A percentile compares a stretch with the other conserved stretches of the same genome.
Evolutionary conservation across 1,140 invertebrate genomes (phyloP).

Genomic region (Platorchestia sp.): DNA sequence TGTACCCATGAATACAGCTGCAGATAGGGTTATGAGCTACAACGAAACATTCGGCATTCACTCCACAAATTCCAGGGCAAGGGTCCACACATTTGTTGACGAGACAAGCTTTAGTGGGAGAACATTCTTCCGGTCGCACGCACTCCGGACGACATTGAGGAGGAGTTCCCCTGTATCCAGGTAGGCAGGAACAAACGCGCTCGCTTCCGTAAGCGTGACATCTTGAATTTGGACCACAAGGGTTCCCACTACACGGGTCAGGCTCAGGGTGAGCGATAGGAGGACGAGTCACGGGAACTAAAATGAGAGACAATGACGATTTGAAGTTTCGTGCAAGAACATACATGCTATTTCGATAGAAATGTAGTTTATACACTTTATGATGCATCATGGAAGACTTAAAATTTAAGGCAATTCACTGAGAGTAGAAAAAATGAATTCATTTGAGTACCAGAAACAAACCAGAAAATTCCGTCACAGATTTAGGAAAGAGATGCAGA

Average conservation of each 20-base stretch:
- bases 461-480: not conserved
- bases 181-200: constrained; percentile 58
- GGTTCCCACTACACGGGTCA: constrained; percentile 56
- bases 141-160: constrained; percentile 61
- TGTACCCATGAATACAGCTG: constrained; percentile 73
- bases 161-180: constrained; percentile 52
- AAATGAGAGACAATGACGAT: not conserved
- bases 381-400: not conserved
- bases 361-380: constrained; percentile 5
- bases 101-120: constrained; percentile 56
- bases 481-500: not conserved
- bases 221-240: constrained; percentile 59
- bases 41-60: constrained; percentile 67
- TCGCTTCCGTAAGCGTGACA: constrained; percentile 49
- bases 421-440: not conserved
- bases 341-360: not conserved
- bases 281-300: constrained; percentile 55
- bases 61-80: constrained; percentile 70
- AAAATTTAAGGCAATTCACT: not conserved
- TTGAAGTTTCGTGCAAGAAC: not conserved
- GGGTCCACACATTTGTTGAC: constrained; percentile 79
- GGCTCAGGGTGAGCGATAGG: constrained; percentile 36
- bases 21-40: constrained; percentile 69
- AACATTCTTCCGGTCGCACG: constrained; percentile 53
- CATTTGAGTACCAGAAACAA: not conserved